These are phyloP conservation scores for Drosophila setifemur DNA, from an alignment of 1,140 invertebrate genomes.

Conservation along the genomic window DNA sequence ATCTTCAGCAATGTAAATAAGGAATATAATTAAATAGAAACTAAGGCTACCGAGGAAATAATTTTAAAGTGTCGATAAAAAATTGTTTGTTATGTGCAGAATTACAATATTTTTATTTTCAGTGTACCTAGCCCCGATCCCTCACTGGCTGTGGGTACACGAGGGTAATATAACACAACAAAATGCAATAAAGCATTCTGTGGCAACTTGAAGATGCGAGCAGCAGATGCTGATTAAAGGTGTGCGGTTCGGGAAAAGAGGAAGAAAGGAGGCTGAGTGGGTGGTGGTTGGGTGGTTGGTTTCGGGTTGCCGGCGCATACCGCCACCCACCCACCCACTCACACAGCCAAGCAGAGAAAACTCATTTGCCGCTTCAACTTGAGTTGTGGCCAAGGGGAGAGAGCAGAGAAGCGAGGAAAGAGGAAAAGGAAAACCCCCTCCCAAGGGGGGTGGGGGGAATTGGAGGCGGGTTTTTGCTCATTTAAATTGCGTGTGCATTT, in stretches of 20 bases:
- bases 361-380: slow-evolving; percentile 66
- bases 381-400: slow-evolving; percentile 37
- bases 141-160: slow-evolving; percentile 47
- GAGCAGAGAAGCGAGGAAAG: neutral
- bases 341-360: slow-evolving; percentile 54
- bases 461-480: slow-evolving; percentile 47
- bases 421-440: neutral
- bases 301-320: slow-evolving; percentile 9
- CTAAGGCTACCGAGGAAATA: no score
- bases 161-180: slow-evolving; percentile 80
- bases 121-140: neutral
- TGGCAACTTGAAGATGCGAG: slow-evolving; percentile 80
- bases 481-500: slow-evolving; percentile 81
- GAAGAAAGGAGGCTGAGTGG: slow-evolving; percentile 2
- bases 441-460: slow-evolving; percentile 1
- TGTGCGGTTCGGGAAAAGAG: slow-evolving; percentile 60
- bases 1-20: no score
- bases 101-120: no score
- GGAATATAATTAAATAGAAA: no score
- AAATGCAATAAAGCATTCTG: slow-evolving; percentile 81
- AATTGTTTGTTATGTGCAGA: slow-evolving; percentile 1
- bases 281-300: neutral
- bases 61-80: neutral
- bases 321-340: slow-evolving; percentile 12
- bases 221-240: slow-evolving; percentile 81